These are phyloP conservation scores for Tipula lateralis DNA, from an alignment of 2,888 invertebrate genomes.

Conservation along the genomic window DNA sequence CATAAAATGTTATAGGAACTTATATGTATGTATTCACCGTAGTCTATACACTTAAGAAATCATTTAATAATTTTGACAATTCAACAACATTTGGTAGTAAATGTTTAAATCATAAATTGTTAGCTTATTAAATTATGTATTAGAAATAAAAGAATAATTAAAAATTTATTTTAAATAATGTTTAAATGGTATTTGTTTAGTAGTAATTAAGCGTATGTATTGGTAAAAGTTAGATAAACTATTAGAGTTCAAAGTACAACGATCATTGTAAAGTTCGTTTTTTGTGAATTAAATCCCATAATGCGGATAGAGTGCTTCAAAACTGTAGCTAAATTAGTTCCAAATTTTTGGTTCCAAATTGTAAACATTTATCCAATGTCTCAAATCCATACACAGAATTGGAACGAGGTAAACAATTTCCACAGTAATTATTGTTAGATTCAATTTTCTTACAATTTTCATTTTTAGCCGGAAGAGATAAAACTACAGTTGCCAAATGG, in stretches of 20 bases:
- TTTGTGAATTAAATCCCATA: neutral
- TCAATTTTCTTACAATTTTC: neutral
- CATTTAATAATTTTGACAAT: neutral
- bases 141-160: neutral
- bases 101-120: neutral
- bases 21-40: no score
- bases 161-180: neutral
- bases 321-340: neutral
- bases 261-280: neutral
- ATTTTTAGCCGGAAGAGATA: slow-evolving; percentile 50
- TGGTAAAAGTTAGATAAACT: neutral
- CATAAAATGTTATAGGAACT: neutral
- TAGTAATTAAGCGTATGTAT: neutral
- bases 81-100: neutral
- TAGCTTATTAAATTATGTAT: no score
- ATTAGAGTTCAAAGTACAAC: neutral
- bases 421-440: neutral
- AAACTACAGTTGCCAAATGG: slow-evolving; percentile 66
- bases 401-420: neutral
- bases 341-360: neutral
- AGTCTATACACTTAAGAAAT: no score
- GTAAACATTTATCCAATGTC: neutral
- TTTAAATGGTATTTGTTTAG: neutral
- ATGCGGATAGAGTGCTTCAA: neutral
- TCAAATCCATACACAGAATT: neutral